Percentiles rank a stretch among this genome's conserved stretches.
phyloP scores from a whole-genome alignment of 2,113 vertebrate species.

The Platichthys flesus region DNA sequence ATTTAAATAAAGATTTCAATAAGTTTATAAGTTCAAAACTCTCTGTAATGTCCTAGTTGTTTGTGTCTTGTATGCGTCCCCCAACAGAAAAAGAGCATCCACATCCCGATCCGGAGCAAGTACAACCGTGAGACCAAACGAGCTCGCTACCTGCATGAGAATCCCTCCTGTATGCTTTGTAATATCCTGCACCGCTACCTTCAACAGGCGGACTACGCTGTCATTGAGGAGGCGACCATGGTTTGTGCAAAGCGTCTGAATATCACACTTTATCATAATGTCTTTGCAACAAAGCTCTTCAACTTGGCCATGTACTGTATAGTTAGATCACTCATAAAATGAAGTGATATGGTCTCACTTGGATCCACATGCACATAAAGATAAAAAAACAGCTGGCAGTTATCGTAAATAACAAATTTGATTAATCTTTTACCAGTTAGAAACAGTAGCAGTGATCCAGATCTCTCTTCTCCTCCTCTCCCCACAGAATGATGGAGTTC shows the following conservation, averaged over 20 bases:
- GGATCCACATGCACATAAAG: background rate
- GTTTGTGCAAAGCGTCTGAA: conserved; percentile 74
- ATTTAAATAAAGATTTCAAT: background rate
- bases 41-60: background rate
- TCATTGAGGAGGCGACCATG: conserved; percentile 97
- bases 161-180: conserved; percentile 96
- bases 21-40: background rate
- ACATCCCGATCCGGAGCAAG: conserved; percentile 96
- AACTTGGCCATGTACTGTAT: background rate
- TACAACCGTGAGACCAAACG: conserved; percentile 96
- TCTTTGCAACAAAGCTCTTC: background rate
- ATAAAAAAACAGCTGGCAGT: background rate
- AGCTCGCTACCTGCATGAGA: conserved; percentile 95
- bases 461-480: conserved; percentile 5
- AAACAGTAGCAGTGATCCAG: conserved; percentile 4
- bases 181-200: conserved; percentile 97
- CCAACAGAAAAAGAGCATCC: conserved; percentile 94
- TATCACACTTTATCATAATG: background rate
- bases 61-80: background rate
- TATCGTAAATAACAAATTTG: conserved; percentile 8
- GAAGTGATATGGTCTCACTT: background rate
- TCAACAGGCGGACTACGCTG: conserved; percentile 93
- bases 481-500: conserved; percentile 92
- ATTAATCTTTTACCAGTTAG: background rate
- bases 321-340: background rate